Evolutionary conservation across 2,797 vertebrate species (phyloP).

Genomic region (Anguilla obscura): DNA sequence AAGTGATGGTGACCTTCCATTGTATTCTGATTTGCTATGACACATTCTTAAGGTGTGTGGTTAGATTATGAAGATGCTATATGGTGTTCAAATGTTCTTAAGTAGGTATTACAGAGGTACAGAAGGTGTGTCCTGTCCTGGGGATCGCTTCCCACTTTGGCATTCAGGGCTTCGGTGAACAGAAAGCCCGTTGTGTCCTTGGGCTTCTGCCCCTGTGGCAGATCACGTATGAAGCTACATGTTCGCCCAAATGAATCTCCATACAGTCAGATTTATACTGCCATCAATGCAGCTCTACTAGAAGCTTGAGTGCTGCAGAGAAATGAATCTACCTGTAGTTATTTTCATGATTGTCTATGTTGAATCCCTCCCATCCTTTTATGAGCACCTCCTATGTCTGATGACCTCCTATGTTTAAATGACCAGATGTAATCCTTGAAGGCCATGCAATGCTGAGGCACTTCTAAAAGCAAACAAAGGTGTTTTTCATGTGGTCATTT

Average conservation of each 20-base stretch:
- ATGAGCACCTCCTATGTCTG: not conserved
- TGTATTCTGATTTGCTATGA: not conserved
- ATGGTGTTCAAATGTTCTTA: not conserved
- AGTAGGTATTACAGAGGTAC: not conserved
- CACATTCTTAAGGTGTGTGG: not conserved
- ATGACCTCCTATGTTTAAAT: not conserved
- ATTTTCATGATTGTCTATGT: not conserved
- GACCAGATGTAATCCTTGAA: not conserved
- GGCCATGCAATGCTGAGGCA: not conserved
- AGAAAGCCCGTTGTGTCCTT: not conserved
- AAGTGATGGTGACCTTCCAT: not conserved
- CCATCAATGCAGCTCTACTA: not conserved
- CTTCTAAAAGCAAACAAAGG: constrained; percentile 4
- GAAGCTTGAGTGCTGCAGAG: not conserved
- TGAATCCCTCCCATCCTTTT: not conserved
- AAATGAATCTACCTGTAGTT: not conserved
- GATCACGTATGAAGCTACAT: not conserved
- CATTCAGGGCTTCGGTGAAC: not conserved
- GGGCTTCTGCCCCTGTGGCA: not conserved
- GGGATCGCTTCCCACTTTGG: not conserved
- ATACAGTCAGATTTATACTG: not conserved
- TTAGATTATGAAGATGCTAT: not conserved
- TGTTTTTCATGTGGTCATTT: not conserved
- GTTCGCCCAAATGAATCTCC: not conserved
- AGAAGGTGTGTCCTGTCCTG: not conserved